phyloP scores from a whole-genome alignment of 1,140 invertebrate species.

The Rhopalosiphum maidis region DNA sequence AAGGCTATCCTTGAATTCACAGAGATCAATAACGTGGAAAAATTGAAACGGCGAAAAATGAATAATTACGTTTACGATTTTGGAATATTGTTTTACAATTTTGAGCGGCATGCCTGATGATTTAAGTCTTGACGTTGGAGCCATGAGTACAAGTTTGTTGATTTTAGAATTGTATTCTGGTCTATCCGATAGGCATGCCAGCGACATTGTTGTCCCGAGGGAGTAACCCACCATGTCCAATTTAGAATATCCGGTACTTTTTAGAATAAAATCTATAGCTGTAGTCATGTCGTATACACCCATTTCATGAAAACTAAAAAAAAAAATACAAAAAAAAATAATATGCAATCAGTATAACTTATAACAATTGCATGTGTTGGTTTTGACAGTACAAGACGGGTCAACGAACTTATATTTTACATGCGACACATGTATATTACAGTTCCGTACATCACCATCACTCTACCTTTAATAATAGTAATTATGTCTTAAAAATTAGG shows the following conservation, averaged over 20 bases:
- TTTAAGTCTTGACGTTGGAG: slow-evolving; percentile 65
- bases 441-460: neutral
- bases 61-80: neutral
- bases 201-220: slow-evolving; percentile 70
- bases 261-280: slow-evolving; percentile 66
- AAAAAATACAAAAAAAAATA: neutral
- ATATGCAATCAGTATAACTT: neutral
- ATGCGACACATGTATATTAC: neutral
- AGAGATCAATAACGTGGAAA: neutral
- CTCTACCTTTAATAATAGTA: neutral
- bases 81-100: neutral
- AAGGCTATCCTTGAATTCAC: neutral
- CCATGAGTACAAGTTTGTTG: slow-evolving; percentile 66
- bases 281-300: slow-evolving; percentile 69
- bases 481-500: neutral
- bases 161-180: slow-evolving; percentile 69
- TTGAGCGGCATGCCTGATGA: neutral
- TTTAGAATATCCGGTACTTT: slow-evolving; percentile 62
- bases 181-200: slow-evolving; percentile 64
- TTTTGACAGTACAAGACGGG: neutral
- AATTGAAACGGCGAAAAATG: neutral
- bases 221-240: slow-evolving; percentile 71
- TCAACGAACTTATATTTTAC: neutral
- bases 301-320: slow-evolving; percentile 67
- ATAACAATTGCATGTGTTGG: neutral